Percentiles rank a stretch among this genome's conserved stretches.
Conservation (phyloP, 2,888 invertebrate genomes). For the Bellardia bayeri region DNA sequence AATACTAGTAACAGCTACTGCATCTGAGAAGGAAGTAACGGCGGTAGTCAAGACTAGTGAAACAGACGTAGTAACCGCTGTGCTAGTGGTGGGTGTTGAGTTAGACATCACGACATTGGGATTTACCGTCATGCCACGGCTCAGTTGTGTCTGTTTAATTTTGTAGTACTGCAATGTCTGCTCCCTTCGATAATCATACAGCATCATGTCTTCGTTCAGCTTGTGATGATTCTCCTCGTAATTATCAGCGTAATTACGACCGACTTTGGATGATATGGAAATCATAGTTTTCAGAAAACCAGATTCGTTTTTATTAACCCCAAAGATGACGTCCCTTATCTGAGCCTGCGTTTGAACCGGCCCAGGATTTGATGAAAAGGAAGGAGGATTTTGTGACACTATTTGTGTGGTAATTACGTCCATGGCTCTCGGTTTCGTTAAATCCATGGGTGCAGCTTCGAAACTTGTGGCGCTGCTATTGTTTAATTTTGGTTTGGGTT, state of each 20-base stretch:
- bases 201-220: slow-evolving; percentile 86
- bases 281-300: slow-evolving; percentile 83
- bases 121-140: slow-evolving; percentile 73
- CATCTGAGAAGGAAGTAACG: neutral
- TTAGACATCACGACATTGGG: slow-evolving; percentile 50
- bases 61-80: slow-evolving; percentile 9
- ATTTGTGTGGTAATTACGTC: slow-evolving; percentile 15
- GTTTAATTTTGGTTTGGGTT: slow-evolving; percentile 80
- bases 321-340: slow-evolving; percentile 82
- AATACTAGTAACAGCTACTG: neutral
- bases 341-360: slow-evolving; percentile 81
- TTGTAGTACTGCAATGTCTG: slow-evolving; percentile 89
- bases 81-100: slow-evolving; percentile 36
- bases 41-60: neutral
- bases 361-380: slow-evolving; percentile 58
- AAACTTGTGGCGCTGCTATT: slow-evolving; percentile 75
- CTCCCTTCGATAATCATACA: slow-evolving; percentile 90
- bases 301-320: slow-evolving; percentile 80
- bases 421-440: slow-evolving; percentile 82
- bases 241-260: slow-evolving; percentile 74
- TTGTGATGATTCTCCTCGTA: slow-evolving; percentile 78
- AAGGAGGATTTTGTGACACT: neutral
- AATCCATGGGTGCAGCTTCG: slow-evolving; percentile 83
- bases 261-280: slow-evolving; percentile 82
- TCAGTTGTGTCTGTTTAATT: slow-evolving; percentile 88